phyloP scores from a whole-genome alignment of 2,888 invertebrate species.

The Homarus gammarus region DNA sequence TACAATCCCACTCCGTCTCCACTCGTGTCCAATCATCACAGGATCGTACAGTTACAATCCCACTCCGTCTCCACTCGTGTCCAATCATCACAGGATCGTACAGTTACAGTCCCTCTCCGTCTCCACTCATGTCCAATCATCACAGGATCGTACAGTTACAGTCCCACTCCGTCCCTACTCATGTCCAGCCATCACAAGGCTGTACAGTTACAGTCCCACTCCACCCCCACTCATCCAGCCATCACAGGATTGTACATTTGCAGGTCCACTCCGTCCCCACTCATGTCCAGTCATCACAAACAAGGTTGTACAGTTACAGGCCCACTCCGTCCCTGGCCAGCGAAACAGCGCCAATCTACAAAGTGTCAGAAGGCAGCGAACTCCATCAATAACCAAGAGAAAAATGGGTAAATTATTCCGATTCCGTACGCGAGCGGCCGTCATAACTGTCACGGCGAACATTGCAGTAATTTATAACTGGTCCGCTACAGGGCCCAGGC shows the following conservation, averaged over 20 bases:
- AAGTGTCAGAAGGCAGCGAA: conserved; percentile 69
- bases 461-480: conserved; percentile 71
- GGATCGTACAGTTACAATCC: neutral
- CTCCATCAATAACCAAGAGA: conserved; percentile 72
- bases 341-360: conserved; percentile 71
- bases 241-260: neutral
- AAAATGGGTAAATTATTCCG: conserved; percentile 72
- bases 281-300: neutral
- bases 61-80: too few relatives aligned
- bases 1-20: too few relatives aligned
- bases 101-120: neutral
- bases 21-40: too few relatives aligned
- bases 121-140: too few relatives aligned
- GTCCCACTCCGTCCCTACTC: neutral
- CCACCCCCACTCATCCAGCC: neutral
- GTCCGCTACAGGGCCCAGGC: conserved; percentile 57
- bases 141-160: neutral
- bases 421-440: conserved; percentile 67
- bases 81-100: too few relatives aligned
- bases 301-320: neutral
- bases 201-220: neutral
- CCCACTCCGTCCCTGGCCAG: conserved; percentile 23
- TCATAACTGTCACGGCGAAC: conserved; percentile 71
- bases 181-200: neutral
- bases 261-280: neutral